Evolutionary conservation across 2,113 vertebrate species (phyloP).

Genomic region (Rhinolophus sinicus): DNA sequence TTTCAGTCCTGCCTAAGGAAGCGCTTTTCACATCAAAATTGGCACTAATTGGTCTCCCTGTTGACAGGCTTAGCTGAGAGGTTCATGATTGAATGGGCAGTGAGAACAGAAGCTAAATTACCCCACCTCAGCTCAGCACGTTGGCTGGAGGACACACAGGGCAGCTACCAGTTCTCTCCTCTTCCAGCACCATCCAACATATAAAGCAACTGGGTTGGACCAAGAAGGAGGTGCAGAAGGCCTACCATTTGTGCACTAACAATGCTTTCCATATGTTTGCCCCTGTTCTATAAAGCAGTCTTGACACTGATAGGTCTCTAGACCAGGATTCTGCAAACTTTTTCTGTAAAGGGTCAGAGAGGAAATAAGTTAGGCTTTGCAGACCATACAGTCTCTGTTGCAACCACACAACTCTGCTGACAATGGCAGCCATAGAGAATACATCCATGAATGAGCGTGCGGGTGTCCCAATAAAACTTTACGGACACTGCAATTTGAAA

Average conservation of each 20-base stretch:
- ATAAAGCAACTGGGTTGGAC: neutral
- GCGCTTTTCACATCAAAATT: constrained; percentile 5
- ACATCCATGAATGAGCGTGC: neutral
- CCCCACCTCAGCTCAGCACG: neutral
- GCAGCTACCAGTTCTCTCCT: neutral
- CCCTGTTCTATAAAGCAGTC: neutral
- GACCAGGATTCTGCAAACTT: neutral
- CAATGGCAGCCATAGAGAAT: neutral
- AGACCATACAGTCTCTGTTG: neutral
- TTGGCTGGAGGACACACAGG: neutral
- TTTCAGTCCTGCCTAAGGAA: constrained; percentile 35
- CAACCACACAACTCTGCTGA: neutral
- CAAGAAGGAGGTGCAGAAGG: neutral
- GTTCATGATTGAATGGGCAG: neutral
- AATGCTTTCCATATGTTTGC: neutral
- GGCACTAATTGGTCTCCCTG: constrained; percentile 61
- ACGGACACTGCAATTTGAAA: neutral
- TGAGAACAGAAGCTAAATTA: constrained; percentile 12
- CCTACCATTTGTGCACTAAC: neutral
- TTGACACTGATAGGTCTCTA: neutral
- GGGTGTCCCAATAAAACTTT: neutral
- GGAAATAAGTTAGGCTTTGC: neutral
- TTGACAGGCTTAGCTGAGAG: constrained; percentile 44
- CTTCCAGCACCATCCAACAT: neutral
- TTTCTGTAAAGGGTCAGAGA: neutral